Percentiles rank a stretch among this genome's conserved stretches.
phyloP scores from a whole-genome alignment of 2,797 vertebrate genomes.

The Harpagifer antarcticus region DNA sequence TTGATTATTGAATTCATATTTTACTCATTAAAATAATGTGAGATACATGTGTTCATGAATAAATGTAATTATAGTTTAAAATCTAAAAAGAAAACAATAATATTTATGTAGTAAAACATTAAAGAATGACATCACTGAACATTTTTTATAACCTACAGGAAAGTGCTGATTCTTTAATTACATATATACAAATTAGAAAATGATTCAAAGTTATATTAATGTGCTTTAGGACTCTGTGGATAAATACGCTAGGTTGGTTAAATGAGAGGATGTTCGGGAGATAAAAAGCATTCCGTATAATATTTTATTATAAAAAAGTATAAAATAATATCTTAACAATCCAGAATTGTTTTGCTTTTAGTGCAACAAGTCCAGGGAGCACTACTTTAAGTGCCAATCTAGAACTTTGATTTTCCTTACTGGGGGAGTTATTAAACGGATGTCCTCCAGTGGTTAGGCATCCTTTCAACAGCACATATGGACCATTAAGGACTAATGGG shows the following conservation, averaged over 20 bases:
- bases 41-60: not conserved
- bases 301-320: not conserved
- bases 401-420: slow-evolving; percentile 56
- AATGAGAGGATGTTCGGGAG: not conserved
- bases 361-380: slow-evolving; percentile 16
- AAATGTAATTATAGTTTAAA: not conserved
- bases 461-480: slow-evolving; percentile 67
- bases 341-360: not conserved
- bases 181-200: not conserved
- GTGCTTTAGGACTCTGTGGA: not conserved
- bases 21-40: not conserved
- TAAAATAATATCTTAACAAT: not conserved
- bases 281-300: not conserved
- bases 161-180: not conserved
- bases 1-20: not conserved
- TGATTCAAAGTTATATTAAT: slow-evolving; percentile 4
- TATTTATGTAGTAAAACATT: not conserved
- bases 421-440: slow-evolving; percentile 69
- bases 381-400: slow-evolving; percentile 12
- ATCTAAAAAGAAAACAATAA: not conserved
- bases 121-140: not conserved
- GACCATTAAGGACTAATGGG: slow-evolving; percentile 75
- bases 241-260: not conserved
- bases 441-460: slow-evolving; percentile 66
- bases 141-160: not conserved